These are phyloP conservation scores for Callosobruchus maculatus DNA, from an alignment of 2,888 invertebrate species.

Conservation along the genomic window DNA sequence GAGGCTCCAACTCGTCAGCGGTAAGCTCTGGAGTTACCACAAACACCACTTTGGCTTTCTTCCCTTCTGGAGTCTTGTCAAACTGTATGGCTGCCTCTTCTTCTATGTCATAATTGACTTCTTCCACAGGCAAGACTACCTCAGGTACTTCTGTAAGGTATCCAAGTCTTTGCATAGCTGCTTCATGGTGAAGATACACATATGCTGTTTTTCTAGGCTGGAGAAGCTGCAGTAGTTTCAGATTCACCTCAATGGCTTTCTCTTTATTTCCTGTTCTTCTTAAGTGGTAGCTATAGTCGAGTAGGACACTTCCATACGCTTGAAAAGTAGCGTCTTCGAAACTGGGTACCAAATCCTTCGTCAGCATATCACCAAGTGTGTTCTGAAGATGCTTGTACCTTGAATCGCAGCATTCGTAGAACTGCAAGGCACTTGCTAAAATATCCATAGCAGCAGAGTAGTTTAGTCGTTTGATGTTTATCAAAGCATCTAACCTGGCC, in stretches of 20 bases:
- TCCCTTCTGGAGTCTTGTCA: slow-evolving; percentile 19
- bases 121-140: not conserved
- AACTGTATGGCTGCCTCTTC: not conserved
- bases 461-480: slow-evolving; percentile 24
- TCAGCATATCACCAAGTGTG: slow-evolving; percentile 7
- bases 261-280: slow-evolving; percentile 12
- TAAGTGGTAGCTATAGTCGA: slow-evolving; percentile 28
- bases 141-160: slow-evolving; percentile 16
- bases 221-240: slow-evolving; percentile 10
- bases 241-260: slow-evolving; percentile 24
- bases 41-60: slow-evolving; percentile 16
- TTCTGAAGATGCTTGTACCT: slow-evolving; percentile 14
- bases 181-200: slow-evolving; percentile 29
- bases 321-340: slow-evolving; percentile 21
- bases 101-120: slow-evolving; percentile 8
- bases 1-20: slow-evolving; percentile 3
- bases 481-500: slow-evolving; percentile 27
- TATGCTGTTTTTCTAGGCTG: slow-evolving; percentile 20
- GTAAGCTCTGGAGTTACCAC: slow-evolving; percentile 4
- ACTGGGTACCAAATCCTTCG: slow-evolving; percentile 15
- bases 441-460: slow-evolving; percentile 18
- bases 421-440: slow-evolving; percentile 23
- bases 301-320: slow-evolving; percentile 22
- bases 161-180: slow-evolving; percentile 24
- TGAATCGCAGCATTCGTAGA: slow-evolving; percentile 20